Base-by-base conservation (phyloP, 1,140 invertebrate species). In the Mesaphorura yosii region DNA sequence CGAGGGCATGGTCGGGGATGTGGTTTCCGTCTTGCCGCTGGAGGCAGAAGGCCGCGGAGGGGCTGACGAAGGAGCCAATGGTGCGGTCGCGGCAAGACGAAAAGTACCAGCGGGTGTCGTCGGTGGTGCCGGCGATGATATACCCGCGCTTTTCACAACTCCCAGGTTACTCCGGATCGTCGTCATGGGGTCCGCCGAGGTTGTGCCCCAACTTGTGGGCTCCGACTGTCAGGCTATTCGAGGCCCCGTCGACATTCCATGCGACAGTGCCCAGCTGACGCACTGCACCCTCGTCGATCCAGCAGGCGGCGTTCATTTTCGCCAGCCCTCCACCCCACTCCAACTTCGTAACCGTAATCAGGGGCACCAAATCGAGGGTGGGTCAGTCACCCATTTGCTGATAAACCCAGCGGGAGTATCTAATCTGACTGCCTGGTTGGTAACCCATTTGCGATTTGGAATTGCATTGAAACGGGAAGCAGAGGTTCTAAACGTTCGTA, bases 191-290 rank as follows among this genome's bases (percentile, higher is more conserved):
- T n/a, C 46, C 53, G 2, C 53, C 53, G 17, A 55, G 2, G 14
- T 38, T 50, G 38, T 57, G 48, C 15, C 41, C 54, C 28, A 57
- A 31, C 27, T 57, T 49, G 42, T 57, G 54, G n/a, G 54, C 54
- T 7, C 41, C 54, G 14, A 51, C 54, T 12, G 54, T 51, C 2
- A 57, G 1, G 34, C 48, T 51, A 6, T 40, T 44, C 54, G 48
- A 57, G 34, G 7, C 46, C 2, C 54, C 54, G 22, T 14, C 44
- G 41, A 51, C 54, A 38, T 45, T 57, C 12, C 40, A 51, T 37
- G 40, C 42, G 4, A 29, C 7, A 2, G 48, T 51, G 7, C 48
- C 48, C 15, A 26, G 23, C 29, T 46, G 7, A 19, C 15, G 38
- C 31, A 14, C 5, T 4, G 12, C 14, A 6, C 29, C 20, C 2